Conservation (phyloP, 2,797 vertebrate genomes). For the Glossophaga mutica region DNA sequence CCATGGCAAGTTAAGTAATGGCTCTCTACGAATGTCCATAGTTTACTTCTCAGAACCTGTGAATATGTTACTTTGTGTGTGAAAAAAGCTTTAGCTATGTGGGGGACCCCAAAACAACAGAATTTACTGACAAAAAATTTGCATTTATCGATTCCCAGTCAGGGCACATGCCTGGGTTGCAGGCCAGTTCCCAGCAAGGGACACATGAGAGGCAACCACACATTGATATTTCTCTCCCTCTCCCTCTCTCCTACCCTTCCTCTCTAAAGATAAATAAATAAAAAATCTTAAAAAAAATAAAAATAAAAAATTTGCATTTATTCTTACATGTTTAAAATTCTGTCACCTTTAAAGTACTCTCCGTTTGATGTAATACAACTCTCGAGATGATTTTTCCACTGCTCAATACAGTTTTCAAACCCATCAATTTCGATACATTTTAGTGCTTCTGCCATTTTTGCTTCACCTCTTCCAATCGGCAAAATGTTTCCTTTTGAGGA, state of each 20-base stretch:
- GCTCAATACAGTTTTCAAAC: neutral
- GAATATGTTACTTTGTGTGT: neutral
- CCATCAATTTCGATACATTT: neutral
- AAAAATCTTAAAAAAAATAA: too few species aligned
- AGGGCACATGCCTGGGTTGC: too few species aligned
- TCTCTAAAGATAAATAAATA: too few species aligned
- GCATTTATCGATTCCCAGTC: too few species aligned
- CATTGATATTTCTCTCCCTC: too few species aligned
- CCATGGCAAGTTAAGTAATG: neutral
- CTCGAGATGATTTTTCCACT: neutral
- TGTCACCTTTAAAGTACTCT: neutral
- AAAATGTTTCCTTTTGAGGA: neutral
- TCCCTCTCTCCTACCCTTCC: too few species aligned
- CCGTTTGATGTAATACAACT: neutral
- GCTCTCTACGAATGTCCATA: neutral
- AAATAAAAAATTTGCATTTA: too few species aligned
- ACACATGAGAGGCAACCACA: too few species aligned
- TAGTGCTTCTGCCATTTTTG: neutral
- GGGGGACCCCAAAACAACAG: neutral
- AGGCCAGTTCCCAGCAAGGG: too few species aligned
- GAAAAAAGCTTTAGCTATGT: neutral
- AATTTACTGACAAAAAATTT: neutral
- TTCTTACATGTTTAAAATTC: neutral
- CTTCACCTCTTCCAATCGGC: neutral
- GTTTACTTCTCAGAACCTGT: neutral